A percentile compares a stretch with the other conserved stretches of the same genome.
These are phyloP conservation scores for Odontamblyopus lacepedii DNA, from an alignment of 2,797 vertebrate species.

Conservation along the genomic window DNA sequence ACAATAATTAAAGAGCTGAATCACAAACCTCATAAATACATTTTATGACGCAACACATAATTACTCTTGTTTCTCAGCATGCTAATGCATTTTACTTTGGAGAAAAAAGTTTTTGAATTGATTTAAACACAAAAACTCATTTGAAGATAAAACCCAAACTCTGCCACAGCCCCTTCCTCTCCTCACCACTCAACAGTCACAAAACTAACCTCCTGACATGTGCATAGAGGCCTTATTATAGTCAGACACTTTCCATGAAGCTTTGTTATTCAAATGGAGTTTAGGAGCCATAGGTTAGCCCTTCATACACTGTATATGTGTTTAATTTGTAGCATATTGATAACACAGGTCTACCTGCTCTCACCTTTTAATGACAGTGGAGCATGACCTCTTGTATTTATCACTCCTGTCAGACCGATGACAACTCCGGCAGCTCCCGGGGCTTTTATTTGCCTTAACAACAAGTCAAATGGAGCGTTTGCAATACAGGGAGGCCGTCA, in stretches of 20 bases:
- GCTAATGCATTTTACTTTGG: too few relatives aligned
- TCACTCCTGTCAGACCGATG: constrained; percentile 54
- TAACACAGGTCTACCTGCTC: constrained; percentile 51
- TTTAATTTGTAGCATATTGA: constrained; percentile 33
- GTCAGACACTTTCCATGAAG: not conserved
- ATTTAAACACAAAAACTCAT: too few relatives aligned
- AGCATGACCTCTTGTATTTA: constrained; percentile 56
- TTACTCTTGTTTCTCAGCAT: too few relatives aligned
- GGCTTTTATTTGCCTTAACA: constrained; percentile 69
- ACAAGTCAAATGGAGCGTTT: constrained; percentile 52
- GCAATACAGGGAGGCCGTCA: constrained; percentile 61
- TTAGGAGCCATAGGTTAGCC: not conserved
- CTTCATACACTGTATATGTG: constrained; percentile 23
- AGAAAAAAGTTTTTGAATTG: too few relatives aligned
- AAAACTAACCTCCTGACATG: not conserved
- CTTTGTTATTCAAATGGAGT: not conserved
- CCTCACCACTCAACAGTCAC: not conserved
- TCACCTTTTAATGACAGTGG: constrained; percentile 69
- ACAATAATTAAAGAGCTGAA: too few relatives aligned
- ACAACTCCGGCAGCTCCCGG: constrained; percentile 45
- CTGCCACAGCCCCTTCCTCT: too few relatives aligned
- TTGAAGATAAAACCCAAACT: too few relatives aligned
- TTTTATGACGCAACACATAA: too few relatives aligned
- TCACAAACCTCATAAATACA: too few relatives aligned
- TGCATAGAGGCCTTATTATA: not conserved